Evolutionary conservation across 2,888 invertebrate species (phyloP).

Genomic region (Gibbula magus): DNA sequence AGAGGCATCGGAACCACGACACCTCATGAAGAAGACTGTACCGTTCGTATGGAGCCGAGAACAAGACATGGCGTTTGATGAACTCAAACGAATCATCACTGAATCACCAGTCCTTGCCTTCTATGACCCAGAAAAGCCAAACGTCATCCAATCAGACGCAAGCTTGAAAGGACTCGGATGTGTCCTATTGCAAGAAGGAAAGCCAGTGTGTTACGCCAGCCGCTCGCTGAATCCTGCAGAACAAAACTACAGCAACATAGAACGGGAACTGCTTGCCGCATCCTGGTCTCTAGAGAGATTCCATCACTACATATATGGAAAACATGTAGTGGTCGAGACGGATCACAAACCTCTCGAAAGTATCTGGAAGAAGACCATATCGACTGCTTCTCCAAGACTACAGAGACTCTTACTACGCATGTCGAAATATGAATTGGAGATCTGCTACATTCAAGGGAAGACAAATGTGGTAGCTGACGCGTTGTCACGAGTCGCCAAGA

Average conservation of each 20-base stretch:
- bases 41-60: background rate
- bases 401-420: background rate
- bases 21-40: too few species aligned
- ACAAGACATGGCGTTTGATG: background rate
- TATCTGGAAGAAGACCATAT: background rate
- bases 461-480: too few species aligned
- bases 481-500: background rate
- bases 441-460: background rate
- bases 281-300: background rate
- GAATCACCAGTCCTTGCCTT: background rate
- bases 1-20: too few species aligned
- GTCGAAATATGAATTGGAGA: background rate
- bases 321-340: background rate
- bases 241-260: background rate
- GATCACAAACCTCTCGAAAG: background rate
- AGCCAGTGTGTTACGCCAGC: background rate
- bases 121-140: too few species aligned
- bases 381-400: background rate
- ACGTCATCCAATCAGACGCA: background rate
- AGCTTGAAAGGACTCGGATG: background rate
- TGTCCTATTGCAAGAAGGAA: background rate
- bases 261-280: background rate
- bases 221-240: background rate
- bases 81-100: background rate
- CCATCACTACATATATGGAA: background rate